phyloP scores from a whole-genome alignment of 1,140 invertebrate species.

The Musca vetustissima region DNA sequence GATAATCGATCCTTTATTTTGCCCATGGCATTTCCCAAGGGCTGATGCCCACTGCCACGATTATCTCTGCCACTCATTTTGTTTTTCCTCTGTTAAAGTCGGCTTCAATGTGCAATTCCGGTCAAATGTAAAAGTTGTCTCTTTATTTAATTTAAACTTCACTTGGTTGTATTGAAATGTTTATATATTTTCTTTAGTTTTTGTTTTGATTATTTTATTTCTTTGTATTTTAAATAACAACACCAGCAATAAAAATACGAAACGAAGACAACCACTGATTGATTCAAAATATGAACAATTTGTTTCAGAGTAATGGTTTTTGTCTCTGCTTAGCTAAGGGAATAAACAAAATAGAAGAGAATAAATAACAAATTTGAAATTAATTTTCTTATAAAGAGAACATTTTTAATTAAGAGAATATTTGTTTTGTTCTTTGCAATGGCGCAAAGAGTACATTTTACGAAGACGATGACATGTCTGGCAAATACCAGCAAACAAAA shows the following conservation, averaged over 20 bases:
- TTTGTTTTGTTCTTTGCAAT: background rate
- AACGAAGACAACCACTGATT: slow-evolving; percentile 1
- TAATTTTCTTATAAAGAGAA: background rate
- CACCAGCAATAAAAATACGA: too few species aligned
- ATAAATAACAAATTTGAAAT: too few species aligned
- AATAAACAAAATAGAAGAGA: slow-evolving; percentile 5
- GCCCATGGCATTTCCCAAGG: slow-evolving; percentile 52
- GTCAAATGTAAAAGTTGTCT: background rate
- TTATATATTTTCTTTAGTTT: background rate
- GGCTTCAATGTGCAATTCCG: background rate
- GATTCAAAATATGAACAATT: too few species aligned
- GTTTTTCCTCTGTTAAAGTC: slow-evolving; percentile 9
- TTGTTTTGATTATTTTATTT: slow-evolving; percentile 4
- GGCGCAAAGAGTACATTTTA: too few species aligned
- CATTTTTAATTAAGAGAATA: background rate
- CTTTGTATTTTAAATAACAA: background rate
- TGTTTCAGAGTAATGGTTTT: background rate
- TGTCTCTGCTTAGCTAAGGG: slow-evolving; percentile 18
- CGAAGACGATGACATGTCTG: too few species aligned
- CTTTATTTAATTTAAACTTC: slow-evolving; percentile 9
- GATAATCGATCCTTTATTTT: slow-evolving; percentile 53
- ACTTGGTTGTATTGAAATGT: slow-evolving; percentile 7
- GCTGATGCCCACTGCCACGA: slow-evolving; percentile 45
- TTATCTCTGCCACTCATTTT: slow-evolving; percentile 53
- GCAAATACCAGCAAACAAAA: too few species aligned